Evolutionary conservation across 2,113 vertebrate species (phyloP), one percentile per base, ranked within the genome.

Genomic region (Eclectus roratus): DNA sequence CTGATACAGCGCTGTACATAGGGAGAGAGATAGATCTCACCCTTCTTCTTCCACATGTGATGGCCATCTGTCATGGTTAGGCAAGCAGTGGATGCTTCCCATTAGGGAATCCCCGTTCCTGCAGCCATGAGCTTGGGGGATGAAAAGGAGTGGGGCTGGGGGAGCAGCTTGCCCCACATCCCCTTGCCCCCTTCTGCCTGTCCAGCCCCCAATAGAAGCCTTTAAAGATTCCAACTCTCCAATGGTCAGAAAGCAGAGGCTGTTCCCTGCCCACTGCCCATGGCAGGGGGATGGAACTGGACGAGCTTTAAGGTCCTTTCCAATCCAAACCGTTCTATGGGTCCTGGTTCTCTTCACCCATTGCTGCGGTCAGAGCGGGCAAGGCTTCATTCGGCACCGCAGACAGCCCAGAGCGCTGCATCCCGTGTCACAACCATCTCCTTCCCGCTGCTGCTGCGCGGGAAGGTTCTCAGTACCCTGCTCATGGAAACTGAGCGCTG

Each of bases 331-430:
- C 19, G 6, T 9, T 3, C 19, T 21, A 13, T 9, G 3, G 69
- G 13, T n/a, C 2, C 1, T 10, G 27, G 8, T 17, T 85, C 66
- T 18, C 27, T 13, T 80, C n/a, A 4, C 6, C 21, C 10, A 11
- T 5, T 6, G n/a, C 27, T n/a, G 37, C 2, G 0, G 12, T 25
- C 1, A 1, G 49, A 33, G 49, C 10, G 28, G 33, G n/a, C 1
- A 0, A 91, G 5, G 18, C 8, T 65, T n/a, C 3, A 2, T 17
- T 41, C 65, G 66, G 61, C 27, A 58, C 31, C 50, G 37, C 0
- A 5, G 27, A 23, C 33, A 14, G 0, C 24, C 18, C 0, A 0
- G 39, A 19, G 33, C 52, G 50, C 7, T 44, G 78, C 25, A 39
- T 33, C 19, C 60, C 37, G 2, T 0, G 2, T 19, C 21, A 27